A percentile compares a stretch with the other conserved stretches of the same genome.
These are phyloP conservation scores for Grammomys surdaster DNA, from an alignment of 2,113 vertebrate genomes.

Conservation along the genomic window DNA sequence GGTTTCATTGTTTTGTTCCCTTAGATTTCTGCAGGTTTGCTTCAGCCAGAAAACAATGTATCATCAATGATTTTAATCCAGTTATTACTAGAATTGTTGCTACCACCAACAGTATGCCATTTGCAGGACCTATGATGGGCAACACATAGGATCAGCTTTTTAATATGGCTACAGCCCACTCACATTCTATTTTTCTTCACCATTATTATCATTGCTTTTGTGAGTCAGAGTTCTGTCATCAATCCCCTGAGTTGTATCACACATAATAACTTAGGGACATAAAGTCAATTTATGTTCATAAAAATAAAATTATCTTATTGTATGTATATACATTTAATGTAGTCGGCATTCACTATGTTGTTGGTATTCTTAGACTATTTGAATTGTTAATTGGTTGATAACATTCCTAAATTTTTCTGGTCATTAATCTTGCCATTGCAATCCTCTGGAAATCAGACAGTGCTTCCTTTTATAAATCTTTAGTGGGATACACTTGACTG, in stretches of 20 bases:
- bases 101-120: background rate
- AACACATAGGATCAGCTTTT: background rate
- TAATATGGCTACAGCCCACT: background rate
- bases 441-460: background rate
- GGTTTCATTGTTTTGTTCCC: background rate
- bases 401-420: conserved; percentile 2
- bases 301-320: conserved; percentile 1
- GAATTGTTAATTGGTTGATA: background rate
- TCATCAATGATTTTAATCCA: background rate
- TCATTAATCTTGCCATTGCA: background rate
- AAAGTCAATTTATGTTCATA: background rate
- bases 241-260: background rate
- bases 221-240: background rate
- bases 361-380: background rate
- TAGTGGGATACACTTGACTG: background rate
- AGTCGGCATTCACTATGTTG: background rate
- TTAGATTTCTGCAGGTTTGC: background rate
- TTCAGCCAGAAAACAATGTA: background rate
- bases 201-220: background rate
- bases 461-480: background rate
- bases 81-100: background rate
- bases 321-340: background rate
- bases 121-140: background rate
- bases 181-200: background rate
- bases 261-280: background rate